Percentiles rank a stretch among this genome's conserved stretches.
phyloP scores from a whole-genome alignment of 1,140 invertebrate species.

The Drosophila sechellia region DNA sequence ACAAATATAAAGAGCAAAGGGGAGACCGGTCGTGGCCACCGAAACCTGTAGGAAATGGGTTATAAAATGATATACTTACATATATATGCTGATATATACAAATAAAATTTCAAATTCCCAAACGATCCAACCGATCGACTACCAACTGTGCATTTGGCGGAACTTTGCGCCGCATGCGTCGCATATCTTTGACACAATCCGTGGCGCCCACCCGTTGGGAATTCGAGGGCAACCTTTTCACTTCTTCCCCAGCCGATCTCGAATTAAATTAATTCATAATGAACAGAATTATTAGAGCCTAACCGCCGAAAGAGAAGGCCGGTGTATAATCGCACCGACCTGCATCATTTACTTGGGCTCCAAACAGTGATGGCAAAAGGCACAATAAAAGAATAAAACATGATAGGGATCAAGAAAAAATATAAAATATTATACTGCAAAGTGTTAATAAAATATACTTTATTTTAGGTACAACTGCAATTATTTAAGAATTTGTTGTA shows the following conservation, averaged over 20 bases:
- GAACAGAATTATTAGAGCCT: slow-evolving; percentile 77
- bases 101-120: slow-evolving; percentile 50
- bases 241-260: slow-evolving; percentile 46
- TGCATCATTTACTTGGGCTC: slow-evolving; percentile 19
- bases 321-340: slow-evolving; percentile 17
- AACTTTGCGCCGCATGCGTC: slow-evolving; percentile 80
- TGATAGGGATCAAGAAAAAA: background rate
- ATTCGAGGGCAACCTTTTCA: slow-evolving; percentile 76
- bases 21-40: slow-evolving; percentile 2
- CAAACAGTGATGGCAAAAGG: slow-evolving; percentile 37
- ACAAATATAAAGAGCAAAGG: slow-evolving; percentile 45
- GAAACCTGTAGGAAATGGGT: slow-evolving; percentile 63
- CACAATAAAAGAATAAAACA: background rate
- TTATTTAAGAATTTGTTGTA: too few species aligned
- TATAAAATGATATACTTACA: slow-evolving; percentile 27
- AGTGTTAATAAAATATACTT: background rate
- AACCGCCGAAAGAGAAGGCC: slow-evolving; percentile 34
- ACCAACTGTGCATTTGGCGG: slow-evolving; percentile 81
- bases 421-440: too few species aligned
- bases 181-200: slow-evolving; percentile 82
- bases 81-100: slow-evolving; percentile 21
- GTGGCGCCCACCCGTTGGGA: slow-evolving; percentile 76
- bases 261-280: slow-evolving; percentile 82
- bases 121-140: slow-evolving; percentile 46
- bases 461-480: too few species aligned